phyloP scores from a whole-genome alignment of 2,888 invertebrate species.

The Hyles lineata region DNA sequence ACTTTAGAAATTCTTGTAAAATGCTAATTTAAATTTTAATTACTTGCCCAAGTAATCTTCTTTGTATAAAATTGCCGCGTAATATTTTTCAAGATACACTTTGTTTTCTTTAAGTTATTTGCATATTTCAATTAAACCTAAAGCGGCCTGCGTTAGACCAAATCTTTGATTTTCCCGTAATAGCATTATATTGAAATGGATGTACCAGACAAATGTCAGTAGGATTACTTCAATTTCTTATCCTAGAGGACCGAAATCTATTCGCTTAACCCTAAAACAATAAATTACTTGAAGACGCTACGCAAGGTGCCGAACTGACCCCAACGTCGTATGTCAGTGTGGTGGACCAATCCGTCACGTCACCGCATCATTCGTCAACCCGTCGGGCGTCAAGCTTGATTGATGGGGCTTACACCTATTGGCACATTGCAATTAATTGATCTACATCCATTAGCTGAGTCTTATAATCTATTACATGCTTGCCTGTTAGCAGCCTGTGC shows the following conservation, averaged over 20 bases:
- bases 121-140: no score
- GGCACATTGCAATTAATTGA: slow-evolving; percentile 28
- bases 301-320: slow-evolving; percentile 2
- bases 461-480: slow-evolving; percentile 13
- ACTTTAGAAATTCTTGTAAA: neutral
- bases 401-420: slow-evolving; percentile 25
- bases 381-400: slow-evolving; percentile 18
- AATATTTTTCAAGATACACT: no score
- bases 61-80: neutral
- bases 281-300: slow-evolving; percentile 11
- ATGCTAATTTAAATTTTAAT: neutral
- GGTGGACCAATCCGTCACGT: slow-evolving; percentile 15
- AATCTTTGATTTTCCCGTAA: no score
- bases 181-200: no score
- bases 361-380: slow-evolving; percentile 25
- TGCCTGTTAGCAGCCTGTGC: neutral
- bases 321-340: neutral
- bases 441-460: slow-evolving; percentile 28
- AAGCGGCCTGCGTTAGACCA: no score
- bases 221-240: neutral
- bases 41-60: neutral
- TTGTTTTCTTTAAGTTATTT: no score
- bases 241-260: neutral
- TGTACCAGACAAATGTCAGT: neutral
- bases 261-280: neutral